These are phyloP conservation scores for Pyrochroa serraticornis DNA, from an alignment of 2,888 invertebrate species.

Conservation along the genomic window DNA sequence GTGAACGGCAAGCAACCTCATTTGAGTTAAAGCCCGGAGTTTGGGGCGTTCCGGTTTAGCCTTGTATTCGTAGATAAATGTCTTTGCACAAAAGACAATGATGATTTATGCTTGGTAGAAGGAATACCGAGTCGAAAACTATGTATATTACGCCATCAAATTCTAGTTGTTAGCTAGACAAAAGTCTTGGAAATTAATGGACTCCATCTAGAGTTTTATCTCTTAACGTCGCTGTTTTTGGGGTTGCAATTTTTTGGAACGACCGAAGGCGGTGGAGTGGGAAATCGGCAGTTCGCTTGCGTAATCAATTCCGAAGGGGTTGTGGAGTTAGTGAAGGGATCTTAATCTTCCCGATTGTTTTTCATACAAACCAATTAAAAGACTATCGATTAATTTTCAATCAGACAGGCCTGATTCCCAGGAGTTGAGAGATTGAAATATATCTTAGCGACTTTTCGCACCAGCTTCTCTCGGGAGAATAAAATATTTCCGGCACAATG, in stretches of 20 bases:
- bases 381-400: conserved; percentile 34
- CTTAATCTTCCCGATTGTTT: conserved; percentile 30
- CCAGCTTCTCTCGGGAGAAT: conserved; percentile 42
- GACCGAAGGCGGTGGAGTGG: not conserved
- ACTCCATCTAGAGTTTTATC: not conserved
- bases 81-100: conserved; percentile 51
- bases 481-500: conserved; percentile 46
- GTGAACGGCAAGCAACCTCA: conserved; percentile 33
- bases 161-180: conserved; percentile 17
- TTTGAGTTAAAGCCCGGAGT: conserved; percentile 35
- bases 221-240: not conserved
- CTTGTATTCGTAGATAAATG: conserved; percentile 53
- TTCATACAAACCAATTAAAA: conserved; percentile 37
- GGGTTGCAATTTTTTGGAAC: not conserved
- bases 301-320: conserved; percentile 26
- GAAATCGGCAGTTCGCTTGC: conserved; percentile 4
- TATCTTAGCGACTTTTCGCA: conserved; percentile 35
- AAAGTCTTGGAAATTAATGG: conserved; percentile 25
- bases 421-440: conserved; percentile 35
- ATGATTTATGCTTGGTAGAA: conserved; percentile 49
- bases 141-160: conserved; percentile 27
- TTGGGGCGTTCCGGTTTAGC: conserved; percentile 41
- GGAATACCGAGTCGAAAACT: conserved; percentile 29
- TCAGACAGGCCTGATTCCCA: conserved; percentile 28
- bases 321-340: conserved; percentile 26